Percentiles rank a stretch among this genome's conserved stretches.
phyloP scores from a whole-genome alignment of 2,113 vertebrate species.

The Cavia aperea region DNA sequence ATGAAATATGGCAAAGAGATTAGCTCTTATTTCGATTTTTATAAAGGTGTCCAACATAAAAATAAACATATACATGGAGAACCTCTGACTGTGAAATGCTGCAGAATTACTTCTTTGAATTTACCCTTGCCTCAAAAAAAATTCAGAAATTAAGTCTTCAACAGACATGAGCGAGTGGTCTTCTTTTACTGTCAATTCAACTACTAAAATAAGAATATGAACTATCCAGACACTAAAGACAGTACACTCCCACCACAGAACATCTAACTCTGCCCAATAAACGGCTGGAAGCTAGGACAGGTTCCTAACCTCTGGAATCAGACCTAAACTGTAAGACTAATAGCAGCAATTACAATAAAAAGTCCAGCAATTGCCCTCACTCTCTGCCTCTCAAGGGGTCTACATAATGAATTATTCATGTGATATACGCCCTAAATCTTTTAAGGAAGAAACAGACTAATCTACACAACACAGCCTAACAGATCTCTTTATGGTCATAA shows the following conservation, averaged over 20 bases:
- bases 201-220: neutral
- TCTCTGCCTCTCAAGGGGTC: constrained; percentile 39
- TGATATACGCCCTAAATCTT: constrained; percentile 48
- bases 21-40: constrained; percentile 39
- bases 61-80: constrained; percentile 21
- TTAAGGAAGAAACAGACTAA: constrained; percentile 53
- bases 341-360: constrained; percentile 62
- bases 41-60: constrained; percentile 34
- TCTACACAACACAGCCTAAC: constrained; percentile 43
- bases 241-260: neutral
- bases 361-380: constrained; percentile 49
- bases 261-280: constrained; percentile 17
- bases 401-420: constrained; percentile 57
- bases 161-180: neutral
- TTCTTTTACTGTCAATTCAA: constrained; percentile 33
- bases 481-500: constrained; percentile 58
- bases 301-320: constrained; percentile 10
- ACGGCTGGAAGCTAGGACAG: constrained; percentile 29
- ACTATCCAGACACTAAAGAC: constrained; percentile 3
- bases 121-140: neutral
- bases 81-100: neutral
- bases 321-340: constrained; percentile 58
- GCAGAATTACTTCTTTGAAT: neutral
- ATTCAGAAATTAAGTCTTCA: neutral
- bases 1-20: constrained; percentile 24